Evolutionary conservation across 2,888 invertebrate species (phyloP), one percentile per base, ranked within the genome.

Genomic region (Callyntrura sp.): DNA sequence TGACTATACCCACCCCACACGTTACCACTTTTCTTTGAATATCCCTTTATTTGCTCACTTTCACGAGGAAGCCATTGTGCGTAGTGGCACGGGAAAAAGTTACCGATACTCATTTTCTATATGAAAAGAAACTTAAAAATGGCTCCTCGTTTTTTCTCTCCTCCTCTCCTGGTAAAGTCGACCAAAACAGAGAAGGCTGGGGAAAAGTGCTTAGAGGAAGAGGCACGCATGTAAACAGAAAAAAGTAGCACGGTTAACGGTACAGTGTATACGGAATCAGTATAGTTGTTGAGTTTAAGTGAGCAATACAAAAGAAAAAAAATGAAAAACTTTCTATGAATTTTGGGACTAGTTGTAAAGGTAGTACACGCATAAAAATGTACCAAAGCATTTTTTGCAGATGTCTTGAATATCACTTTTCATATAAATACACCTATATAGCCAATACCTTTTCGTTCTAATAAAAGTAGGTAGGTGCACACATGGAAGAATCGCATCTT

Each of bases 71-170:
- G 5, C 2, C 17, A 6, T 2, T 28, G 73, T 73, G 70, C 43
- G 51, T 84, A 84, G 73, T 84, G 57, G 35, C 23, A 73, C 43
- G 55, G 51, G 28, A 65, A 51, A 25, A 78, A 45, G n/a, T n/a
- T 73, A 43, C n/a, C 28, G 20, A 11, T 23, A 20, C 57, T 60
- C 57, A n/a, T 25, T 25, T 62, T 3, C 62, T 62, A 25, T 35
- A n/a, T n/a, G 5, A 8, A 62, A 5, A 70, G n/a, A 70, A 14
- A 60, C 17, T n/a, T 60, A 25, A 25, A 62, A 62, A 25, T 3
- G 25, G 62, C n/a, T 62, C 25, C 11, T 0, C 23, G 2, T 62
- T 62, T 60, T 62, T 62, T 11, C 62, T 25, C 12, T n/a, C 62
- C 25, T 23, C 62, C 14, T 14, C 62, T 62, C 25, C 4, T 60